A percentile compares a stretch with the other conserved stretches of the same genome.
phyloP scores from a whole-genome alignment of 2,888 invertebrate genomes.

The Crematogaster levior region DNA sequence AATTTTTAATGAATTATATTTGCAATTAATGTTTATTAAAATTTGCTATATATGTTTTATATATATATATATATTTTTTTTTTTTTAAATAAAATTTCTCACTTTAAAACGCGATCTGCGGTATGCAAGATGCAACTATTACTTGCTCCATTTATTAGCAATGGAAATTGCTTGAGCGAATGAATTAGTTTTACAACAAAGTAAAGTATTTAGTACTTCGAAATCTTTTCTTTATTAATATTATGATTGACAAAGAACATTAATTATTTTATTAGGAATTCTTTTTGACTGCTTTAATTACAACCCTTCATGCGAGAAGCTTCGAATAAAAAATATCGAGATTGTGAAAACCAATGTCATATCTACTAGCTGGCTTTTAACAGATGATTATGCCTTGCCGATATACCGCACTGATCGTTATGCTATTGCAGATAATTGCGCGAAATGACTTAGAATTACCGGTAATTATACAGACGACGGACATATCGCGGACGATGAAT shows the following conservation, averaged over 20 bases:
- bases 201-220: neutral
- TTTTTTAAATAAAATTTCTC: neutral
- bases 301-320: neutral
- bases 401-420: conserved; percentile 11
- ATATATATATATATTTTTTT: too few species aligned
- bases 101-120: neutral
- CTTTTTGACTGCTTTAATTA: neutral
- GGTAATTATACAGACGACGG: conserved; percentile 43
- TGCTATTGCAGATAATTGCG: conserved; percentile 6
- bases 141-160: neutral
- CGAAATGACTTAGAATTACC: conserved; percentile 38
- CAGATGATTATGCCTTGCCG: conserved; percentile 4
- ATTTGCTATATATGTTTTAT: too few species aligned
- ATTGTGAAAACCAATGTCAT: conserved; percentile 23
- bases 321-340: neutral
- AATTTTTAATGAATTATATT: neutral
- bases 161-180: neutral
- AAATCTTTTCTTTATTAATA: neutral
- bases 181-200: neutral
- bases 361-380: neutral
- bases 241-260: neutral
- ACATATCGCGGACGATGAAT: conserved; percentile 47
- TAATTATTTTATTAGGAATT: neutral
- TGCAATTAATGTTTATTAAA: neutral
- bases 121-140: neutral